Evolutionary conservation across 1,140 invertebrate genomes (phyloP).

Genomic region (Pomacea maculata): DNA sequence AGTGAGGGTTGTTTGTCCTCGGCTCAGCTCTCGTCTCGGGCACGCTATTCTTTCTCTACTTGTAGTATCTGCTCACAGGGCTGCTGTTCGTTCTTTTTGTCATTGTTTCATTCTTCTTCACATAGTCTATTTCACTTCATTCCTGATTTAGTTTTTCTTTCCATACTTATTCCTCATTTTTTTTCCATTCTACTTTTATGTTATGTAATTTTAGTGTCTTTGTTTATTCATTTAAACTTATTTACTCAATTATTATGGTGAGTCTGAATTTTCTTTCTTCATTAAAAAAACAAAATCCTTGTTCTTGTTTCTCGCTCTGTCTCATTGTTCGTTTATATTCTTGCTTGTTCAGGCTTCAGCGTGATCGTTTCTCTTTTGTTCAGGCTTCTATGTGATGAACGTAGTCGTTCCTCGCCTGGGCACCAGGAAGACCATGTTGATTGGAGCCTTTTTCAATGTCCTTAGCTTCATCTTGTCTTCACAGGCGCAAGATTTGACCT

Average conservation of each 20-base stretch:
- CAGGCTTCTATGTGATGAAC: constrained; percentile 18
- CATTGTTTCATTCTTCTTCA: background rate
- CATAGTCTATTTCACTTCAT: background rate
- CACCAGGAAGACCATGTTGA: background rate
- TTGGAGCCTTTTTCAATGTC: background rate
- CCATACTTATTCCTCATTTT: too few species aligned
- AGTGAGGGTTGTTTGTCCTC: too few species aligned
- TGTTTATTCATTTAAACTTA: background rate
- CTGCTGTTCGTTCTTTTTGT: background rate
- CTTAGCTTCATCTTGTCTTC: constrained; percentile 18
- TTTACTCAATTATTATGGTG: background rate
- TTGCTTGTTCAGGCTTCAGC: constrained; percentile 4
- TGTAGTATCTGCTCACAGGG: too few species aligned
- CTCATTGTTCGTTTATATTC: background rate
- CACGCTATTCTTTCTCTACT: too few species aligned
- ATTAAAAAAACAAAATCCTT: too few species aligned
- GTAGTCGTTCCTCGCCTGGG: background rate
- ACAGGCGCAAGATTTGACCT: background rate
- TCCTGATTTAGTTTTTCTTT: too few species aligned
- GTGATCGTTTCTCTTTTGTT: constrained; percentile 1
- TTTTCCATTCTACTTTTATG: background rate
- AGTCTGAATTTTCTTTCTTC: background rate
- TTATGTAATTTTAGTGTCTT: background rate
- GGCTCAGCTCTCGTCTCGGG: too few species aligned
- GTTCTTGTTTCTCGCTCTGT: background rate